Base-by-base conservation (phyloP, 2,113 vertebrate genomes). In the Sarotherodon lohbergeri region DNA sequence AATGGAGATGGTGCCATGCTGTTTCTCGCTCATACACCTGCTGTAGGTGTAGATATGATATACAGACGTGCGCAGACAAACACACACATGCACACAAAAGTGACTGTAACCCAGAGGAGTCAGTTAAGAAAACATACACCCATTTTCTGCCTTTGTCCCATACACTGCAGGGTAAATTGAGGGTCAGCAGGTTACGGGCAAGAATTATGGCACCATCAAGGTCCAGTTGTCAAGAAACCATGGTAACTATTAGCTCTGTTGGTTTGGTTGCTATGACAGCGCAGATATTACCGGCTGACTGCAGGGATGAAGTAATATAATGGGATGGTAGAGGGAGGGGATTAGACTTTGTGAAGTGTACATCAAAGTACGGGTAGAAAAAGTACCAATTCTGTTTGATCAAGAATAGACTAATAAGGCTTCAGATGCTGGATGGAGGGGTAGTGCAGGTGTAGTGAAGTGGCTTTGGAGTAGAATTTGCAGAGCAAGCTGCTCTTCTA, bases 191-290 rank as follows among this genome's bases (percentile, higher is more conserved):
- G 91, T 87, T 84, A 85, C 36, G 55, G 82, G 71, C 59, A 39
- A 81, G 80, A 73, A 71, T 59, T 52, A 52, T 52, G 66, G 59
- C 81, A 86, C 19, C 55, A 82, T 56, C 4, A 22, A 88, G 29
- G 78, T 84, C 84, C 55, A 52, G 9, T 85, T 89, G 90, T 89
- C 17, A 24, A 80, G 86, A 90, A 87, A 81, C 85, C 85, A 86
- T 90, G 86, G 85, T 57, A 87, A 88, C 89, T 32, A 56, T 89
- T 89, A 46, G 36, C 54, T 4, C 3, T 46, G 50, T 59, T 63
- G 52, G 54, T 91, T 63, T 85, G 81, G 91, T 91, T 93, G 80
- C 92, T 81, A 90, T 90, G 89, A 82, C 88, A 85, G 87, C 80
- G 8, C 12, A 57, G 39, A 59, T 85, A 73, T 86, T 76, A 17